phyloP scores from a whole-genome alignment of 2,113 vertebrate genomes.

The Sakesphorus luctuosus region DNA sequence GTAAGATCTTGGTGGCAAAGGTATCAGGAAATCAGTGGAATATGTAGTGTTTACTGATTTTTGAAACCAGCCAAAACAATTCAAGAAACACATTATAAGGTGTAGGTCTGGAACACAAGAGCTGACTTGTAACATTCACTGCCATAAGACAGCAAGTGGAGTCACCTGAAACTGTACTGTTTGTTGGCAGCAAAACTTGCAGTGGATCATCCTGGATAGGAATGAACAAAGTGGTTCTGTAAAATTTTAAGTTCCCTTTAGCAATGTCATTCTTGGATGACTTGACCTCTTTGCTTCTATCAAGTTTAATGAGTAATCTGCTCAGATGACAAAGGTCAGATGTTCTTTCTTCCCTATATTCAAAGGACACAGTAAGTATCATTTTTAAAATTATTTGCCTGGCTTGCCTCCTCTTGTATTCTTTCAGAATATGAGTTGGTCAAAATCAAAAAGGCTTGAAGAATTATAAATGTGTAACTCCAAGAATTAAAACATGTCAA shows the following conservation, averaged over 20 bases:
- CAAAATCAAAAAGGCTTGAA: background rate
- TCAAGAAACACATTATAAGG: background rate
- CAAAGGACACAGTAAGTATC: background rate
- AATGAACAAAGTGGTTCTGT: background rate
- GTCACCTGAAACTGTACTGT: background rate
- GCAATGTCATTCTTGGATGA: background rate
- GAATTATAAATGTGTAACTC: background rate
- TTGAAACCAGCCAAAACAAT: background rate
- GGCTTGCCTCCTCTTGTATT: background rate
- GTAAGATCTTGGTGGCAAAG: background rate
- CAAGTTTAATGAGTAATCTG: background rate
- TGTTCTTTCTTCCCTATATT: background rate
- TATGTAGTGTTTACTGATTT: background rate
- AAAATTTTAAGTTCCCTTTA: background rate
- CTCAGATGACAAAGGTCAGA: background rate
- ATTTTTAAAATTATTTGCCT: background rate
- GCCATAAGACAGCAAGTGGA: background rate
- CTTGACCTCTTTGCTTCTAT: background rate
- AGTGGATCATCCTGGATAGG: background rate
- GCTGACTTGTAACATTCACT: background rate
- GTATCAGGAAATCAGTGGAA: background rate
- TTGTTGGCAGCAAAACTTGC: background rate
- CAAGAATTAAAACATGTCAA: background rate
- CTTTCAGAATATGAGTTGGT: background rate
- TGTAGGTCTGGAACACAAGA: fast-evolving